Base-by-base conservation (phyloP, 2,888 invertebrate genomes). In the Sialis lutaria region DNA sequence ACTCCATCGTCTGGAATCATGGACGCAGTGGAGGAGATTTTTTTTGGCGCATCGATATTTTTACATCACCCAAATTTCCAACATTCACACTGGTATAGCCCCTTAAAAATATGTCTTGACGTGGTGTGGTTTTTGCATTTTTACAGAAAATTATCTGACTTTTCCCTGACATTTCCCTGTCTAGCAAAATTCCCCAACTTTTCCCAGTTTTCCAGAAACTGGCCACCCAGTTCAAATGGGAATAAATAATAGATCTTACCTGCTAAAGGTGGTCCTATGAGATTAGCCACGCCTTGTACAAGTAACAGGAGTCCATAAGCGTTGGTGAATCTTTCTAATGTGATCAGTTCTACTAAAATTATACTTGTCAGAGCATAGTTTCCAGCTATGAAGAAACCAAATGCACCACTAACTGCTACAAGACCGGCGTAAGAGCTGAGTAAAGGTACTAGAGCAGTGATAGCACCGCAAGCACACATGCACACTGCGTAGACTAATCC, bases 281-380 rank as follows among this genome's bases (percentile, higher is more conserved):
- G 73, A 63, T 91, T 92, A 2, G 89, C 90, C 33, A 92, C 65
- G 2, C 95, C 95, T 64, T 93, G 91, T 22, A 89, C 85, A 44
- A 93, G 69, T 59, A 91, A 69, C 56, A 91, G 65, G 55, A 93
- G 65, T 0, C 93, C 93, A 60, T 92, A 93, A 5, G 91, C 91
- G 60, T 84, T 88, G 42, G 91, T 89, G 62, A 95, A 90, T 57
- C 85, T 75, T 63, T 90, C 89, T 54, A 93, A 64, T n/a, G 88
- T 84, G 53, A 92, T 85, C 53, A 90, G 74, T 60, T 92, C 83
- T 49, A 92, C 89, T 48, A 92, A 73, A 52, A 93, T 89, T 57
- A 91, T 88, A 58, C 87, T 86, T 22, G 91, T 89, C 39, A 93
- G 73, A 3, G 89, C 82, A 68, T 91, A 93, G 68, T 92, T 92